Percentiles rank a stretch among this genome's conserved stretches.
Conservation (phyloP, 2,113 vertebrate genomes). For the Harpagus bidentatus region DNA sequence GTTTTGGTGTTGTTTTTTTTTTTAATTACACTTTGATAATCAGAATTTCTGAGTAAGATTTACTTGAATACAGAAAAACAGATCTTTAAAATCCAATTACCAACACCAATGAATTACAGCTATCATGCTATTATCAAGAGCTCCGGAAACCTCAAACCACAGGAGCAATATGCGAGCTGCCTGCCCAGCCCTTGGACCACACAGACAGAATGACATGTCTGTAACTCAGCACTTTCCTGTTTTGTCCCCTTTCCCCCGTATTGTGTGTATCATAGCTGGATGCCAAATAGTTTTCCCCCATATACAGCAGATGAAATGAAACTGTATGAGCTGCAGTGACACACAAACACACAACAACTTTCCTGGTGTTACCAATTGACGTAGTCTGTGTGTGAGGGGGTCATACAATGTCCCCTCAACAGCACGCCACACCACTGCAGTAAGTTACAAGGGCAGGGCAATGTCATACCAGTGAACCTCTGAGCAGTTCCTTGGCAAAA, state of each 20-base stretch:
- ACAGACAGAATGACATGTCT: not conserved
- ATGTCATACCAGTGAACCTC: not conserved
- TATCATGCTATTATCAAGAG: not conserved
- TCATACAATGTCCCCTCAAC: rapidly evolving
- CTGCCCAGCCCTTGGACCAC: not conserved
- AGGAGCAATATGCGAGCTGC: not conserved
- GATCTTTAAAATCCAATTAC: not conserved
- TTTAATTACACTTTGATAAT: not conserved
- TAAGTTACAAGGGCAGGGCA: not conserved
- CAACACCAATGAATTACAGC: not conserved
- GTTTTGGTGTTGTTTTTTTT: too few relatives aligned
- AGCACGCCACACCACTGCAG: rapidly evolving
- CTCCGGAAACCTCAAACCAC: not conserved
- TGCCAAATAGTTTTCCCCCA: not conserved
- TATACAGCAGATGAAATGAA: not conserved
- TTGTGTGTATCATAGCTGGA: rapidly evolving
- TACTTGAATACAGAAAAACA: not conserved
- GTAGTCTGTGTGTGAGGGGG: rapidly evolving
- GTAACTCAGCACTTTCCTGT: not conserved
- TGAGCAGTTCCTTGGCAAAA: not conserved
- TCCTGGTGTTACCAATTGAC: rapidly evolving
- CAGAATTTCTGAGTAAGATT: not conserved
- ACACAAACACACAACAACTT: rapidly evolving
- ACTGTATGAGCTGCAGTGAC: not conserved
- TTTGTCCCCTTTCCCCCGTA: not conserved